phyloP scores from a whole-genome alignment of 2,113 vertebrate species.

The Rhipidura dahli region DNA sequence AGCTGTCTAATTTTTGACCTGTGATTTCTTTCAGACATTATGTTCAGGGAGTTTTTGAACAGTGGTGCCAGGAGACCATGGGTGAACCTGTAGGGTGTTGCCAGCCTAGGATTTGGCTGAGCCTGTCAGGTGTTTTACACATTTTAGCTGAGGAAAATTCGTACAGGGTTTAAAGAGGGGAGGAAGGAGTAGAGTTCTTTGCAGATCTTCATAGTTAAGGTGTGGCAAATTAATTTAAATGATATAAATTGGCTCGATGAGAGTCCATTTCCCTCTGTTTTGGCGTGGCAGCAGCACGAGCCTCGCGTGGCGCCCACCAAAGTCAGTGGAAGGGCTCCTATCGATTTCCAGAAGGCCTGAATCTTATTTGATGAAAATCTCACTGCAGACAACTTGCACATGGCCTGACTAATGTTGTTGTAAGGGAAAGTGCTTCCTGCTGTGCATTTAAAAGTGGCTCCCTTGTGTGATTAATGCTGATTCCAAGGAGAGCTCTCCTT shows the following conservation, averaged over 20 bases:
- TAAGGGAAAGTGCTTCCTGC: background rate
- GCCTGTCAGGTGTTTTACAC: background rate
- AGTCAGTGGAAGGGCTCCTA: background rate
- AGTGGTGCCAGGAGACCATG: background rate
- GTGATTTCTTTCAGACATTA: background rate
- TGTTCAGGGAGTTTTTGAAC: background rate
- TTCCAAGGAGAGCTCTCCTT: background rate
- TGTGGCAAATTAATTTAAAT: background rate
- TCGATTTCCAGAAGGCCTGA: background rate
- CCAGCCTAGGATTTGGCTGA: background rate
- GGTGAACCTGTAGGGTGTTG: background rate
- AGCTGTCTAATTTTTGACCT: constrained; percentile 40
- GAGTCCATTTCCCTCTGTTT: background rate
- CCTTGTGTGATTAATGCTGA: background rate
- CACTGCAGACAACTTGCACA: background rate
- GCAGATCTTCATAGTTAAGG: background rate
- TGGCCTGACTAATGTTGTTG: background rate
- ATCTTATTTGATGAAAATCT: background rate
- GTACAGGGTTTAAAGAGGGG: background rate
- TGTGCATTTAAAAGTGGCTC: background rate
- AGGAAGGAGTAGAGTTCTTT: background rate
- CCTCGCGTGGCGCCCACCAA: background rate
- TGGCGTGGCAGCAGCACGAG: background rate
- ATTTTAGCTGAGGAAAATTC: background rate
- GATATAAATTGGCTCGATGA: accelerated